Base-by-base conservation (phyloP, 2,888 invertebrate species). In the Reticulitermes lucifugus region DNA sequence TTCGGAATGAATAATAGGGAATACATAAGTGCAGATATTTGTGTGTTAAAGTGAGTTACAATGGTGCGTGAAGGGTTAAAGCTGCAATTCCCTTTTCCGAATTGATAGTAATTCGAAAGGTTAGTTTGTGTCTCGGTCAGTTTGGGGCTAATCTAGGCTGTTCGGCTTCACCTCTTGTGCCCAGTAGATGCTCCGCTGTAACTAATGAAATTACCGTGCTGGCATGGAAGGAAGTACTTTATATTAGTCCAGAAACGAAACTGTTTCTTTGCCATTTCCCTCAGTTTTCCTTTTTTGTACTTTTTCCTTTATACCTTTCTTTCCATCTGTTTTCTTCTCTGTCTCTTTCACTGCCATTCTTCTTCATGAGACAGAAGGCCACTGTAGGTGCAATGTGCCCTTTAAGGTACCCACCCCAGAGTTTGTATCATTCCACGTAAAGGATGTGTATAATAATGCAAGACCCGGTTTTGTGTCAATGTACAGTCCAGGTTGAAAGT, bases 391-490 rank as follows among this genome's bases (percentile, higher is more conserved):
- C 6, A 18, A 18, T 12, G 21, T n/a, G 60, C 60, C 18, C 6
- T 60, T 12, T 60, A 60, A 60, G 14, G 1, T 6, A 6, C 60
- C 60, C 60, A 1, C 4, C 60, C 18, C 60, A 60, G 14, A 59
- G 5, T 59, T 21, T 59, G 2, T 21, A 60, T 60, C 22, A 60
- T 60, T n/a, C 60, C 60, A 60, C 22, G 60, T 60, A 60, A 60
- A 60, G 60, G 60, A 60, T 60, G n/a, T 60, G 60, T 60, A 60
- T 60, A 60, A 60, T 60, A 60, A 60, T 60, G 60, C n/a, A 60
- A n/a, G 46, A 9, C 46, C 60, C 1, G 18, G 60, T 60, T 14
- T 60, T 12, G 46, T 46, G 12, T 46, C 9, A 46, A 9, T 12
- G 46, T 12, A 46, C 9, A 46, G 0, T 12, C 46, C 12, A 12